Percentiles rank a stretch among this genome's conserved stretches.
These are phyloP conservation scores for Staurois parvus DNA, from an alignment of 2,797 vertebrate species.

Conservation along the genomic window DNA sequence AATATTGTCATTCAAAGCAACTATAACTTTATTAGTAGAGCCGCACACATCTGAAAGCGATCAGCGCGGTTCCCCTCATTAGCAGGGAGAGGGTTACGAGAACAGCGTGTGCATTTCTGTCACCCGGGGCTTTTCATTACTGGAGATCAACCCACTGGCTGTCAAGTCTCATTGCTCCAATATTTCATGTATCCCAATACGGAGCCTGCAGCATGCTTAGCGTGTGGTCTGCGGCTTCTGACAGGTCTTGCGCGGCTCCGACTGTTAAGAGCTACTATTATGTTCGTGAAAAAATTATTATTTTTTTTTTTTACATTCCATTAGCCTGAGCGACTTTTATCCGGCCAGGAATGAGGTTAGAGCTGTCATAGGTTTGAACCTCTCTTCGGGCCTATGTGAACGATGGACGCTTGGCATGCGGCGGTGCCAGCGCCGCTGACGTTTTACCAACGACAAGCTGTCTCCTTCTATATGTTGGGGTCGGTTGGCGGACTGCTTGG, in stretches of 20 bases:
- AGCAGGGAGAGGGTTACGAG: constrained; percentile 22
- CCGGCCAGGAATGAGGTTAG: constrained; percentile 20
- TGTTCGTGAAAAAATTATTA: constrained; percentile 34
- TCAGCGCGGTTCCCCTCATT: background rate
- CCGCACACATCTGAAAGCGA: constrained; percentile 19
- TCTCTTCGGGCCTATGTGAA: background rate
- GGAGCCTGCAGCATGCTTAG: constrained; percentile 43
- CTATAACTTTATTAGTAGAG: background rate
- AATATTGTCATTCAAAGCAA: background rate
- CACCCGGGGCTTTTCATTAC: constrained; percentile 50
- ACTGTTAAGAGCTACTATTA: constrained; percentile 44
- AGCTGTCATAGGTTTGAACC: background rate
- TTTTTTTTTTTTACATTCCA: constrained; percentile 27
- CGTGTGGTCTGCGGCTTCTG: constrained; percentile 45
- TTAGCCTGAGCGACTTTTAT: constrained; percentile 32
- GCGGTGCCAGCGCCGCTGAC: background rate
- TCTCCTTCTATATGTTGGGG: background rate
- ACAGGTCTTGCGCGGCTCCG: constrained; percentile 31
- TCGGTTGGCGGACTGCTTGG: background rate
- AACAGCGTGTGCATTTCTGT: constrained; percentile 30
- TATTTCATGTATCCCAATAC: constrained; percentile 46
- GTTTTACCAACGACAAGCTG: background rate
- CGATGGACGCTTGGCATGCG: background rate
- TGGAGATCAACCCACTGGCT: constrained; percentile 42
- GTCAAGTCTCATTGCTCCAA: constrained; percentile 53